Evolutionary conservation across 2,113 vertebrate species (phyloP), one percentile per base, ranked within the genome.

Genomic region (Terrapene triunguis): DNA sequence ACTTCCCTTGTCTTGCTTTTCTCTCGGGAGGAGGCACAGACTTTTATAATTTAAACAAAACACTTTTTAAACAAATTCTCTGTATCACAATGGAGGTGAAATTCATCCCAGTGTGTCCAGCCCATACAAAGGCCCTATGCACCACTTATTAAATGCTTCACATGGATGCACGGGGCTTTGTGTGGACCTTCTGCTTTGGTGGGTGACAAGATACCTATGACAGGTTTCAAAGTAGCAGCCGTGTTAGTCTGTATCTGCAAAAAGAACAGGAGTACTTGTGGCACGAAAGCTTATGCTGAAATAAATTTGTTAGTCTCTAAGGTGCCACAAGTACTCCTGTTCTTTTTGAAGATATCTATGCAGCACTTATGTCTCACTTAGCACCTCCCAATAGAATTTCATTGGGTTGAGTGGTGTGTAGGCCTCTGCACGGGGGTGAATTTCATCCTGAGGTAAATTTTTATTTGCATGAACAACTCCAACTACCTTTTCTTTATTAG

Each of bases 31-130:
- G 80, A 55, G 81, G 89, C 80, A 93, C 42, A 82, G 19, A n/a
- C 44, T 88, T 82, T 74, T 80, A 76, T 38, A 62, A 88, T 78
- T 65, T 85, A 86, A 96, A 84, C 78, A 96, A 90, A 95, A 42
- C 44, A 83, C 83, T 59, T 25, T 85, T 59, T 24, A 32, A 87
- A 57, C 89, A 81, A 38, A 76, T 93, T 92, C 51, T 96, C 78
- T 59, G 85, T 8, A 69, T 8, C 25, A 89, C 3, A 55, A 82
- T 86, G 94, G 82, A 88, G 38, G 42, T 50, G 88, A 80, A 91
- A 16, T 35, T 86, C 82, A 8, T 6, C 19, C 27, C 55, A 59
- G 57, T 27, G 38, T n/a, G 94, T 47, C 24, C 76, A 47, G 42
- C 25, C 42, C 74, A 44, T 8, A 13, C 25, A 47, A 14, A 24